A percentile compares a stretch with the other conserved stretches of the same genome.
These are phyloP conservation scores for Sinocyclocheilus rhinocerous DNA, from an alignment of 2,113 vertebrate species.

Conservation along the genomic window DNA sequence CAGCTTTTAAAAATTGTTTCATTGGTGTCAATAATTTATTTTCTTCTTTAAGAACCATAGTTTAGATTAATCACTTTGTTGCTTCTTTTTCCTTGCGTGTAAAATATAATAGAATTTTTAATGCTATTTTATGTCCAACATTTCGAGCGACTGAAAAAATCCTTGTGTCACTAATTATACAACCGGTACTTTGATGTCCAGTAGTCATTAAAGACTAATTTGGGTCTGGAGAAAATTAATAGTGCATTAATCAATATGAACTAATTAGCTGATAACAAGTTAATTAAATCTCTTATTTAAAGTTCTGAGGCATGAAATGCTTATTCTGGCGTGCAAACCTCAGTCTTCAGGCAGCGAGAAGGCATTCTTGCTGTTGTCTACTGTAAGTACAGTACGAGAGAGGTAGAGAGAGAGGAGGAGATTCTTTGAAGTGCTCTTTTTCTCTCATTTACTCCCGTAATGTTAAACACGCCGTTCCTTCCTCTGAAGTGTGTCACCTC, in stretches of 20 bases:
- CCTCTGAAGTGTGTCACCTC: constrained; percentile 35
- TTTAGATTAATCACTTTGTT: neutral
- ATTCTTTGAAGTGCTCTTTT: neutral
- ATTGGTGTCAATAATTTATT: neutral
- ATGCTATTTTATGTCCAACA: constrained; percentile 5
- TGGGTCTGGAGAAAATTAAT: constrained; percentile 74
- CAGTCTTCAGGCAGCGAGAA: constrained; percentile 35
- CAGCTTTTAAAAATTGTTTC: neutral
- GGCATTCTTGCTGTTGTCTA: constrained; percentile 17
- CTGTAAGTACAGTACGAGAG: neutral
- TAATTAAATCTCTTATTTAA: constrained; percentile 79
- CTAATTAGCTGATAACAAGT: constrained; percentile 79
- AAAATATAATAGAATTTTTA: neutral
- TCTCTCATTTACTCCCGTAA: neutral
- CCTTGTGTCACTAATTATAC: constrained; percentile 68
- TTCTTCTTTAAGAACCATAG: neutral
- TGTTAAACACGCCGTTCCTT: neutral
- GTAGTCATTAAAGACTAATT: constrained; percentile 68
- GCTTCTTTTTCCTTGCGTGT: neutral
- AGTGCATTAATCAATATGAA: constrained; percentile 76
- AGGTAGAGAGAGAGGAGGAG: neutral
- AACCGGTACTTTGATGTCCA: constrained; percentile 70
- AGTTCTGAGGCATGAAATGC: constrained; percentile 71
- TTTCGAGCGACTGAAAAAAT: constrained; percentile 48
- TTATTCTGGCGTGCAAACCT: constrained; percentile 61